Evolutionary conservation across 2,797 vertebrate species (phyloP), one percentile per base, ranked within the genome.

Genomic region (Sternarchorhynchus goeldii): DNA sequence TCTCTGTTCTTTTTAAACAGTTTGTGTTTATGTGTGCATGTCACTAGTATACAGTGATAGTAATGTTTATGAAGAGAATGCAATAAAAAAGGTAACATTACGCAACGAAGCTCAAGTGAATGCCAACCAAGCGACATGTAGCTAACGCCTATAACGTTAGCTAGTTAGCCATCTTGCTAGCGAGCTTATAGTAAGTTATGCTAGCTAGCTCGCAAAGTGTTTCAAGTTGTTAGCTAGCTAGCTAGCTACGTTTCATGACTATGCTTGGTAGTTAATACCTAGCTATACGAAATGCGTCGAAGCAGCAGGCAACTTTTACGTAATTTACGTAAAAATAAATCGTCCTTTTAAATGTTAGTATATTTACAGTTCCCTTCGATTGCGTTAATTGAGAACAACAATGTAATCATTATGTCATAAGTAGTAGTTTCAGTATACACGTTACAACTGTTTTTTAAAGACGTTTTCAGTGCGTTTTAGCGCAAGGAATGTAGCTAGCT

Each of bases 71-170:
- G 16, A 67, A 71, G 25, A 21, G 41, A 55, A 29, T 7, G 25
- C 7, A 56, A 6, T 50, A 50, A 18, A 45, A 55, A 25, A 25
- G 18, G n/a, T 29, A 75, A 69, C 17, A 20, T 58, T 39, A 63
- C 65, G 57, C 45, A 55, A 59, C 25, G 41, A 57, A 25, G 18
- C 60, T 76, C 57, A 57, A 60, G 74, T 76, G 67, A 65, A 66
- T 17, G 39, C 62, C 73, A 73, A 60, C 56, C 65, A 58, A 39
- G 77, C 64, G 63, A 60, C 77, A 41, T 79, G 14, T 45, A 74
- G 77, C 77, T 78, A 78, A 64, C 70, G 45, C 66, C 50, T 58
- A 4, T 20, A 58, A 5, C 60, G 53, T 76, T 80, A 80, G 79
- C 79, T 6, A 12, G 16, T 21, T n/a, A 32, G 73, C 79, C 76